Conservation (phyloP, 92 coral and sea anemone species). For the Diadumene lineata region DNA sequence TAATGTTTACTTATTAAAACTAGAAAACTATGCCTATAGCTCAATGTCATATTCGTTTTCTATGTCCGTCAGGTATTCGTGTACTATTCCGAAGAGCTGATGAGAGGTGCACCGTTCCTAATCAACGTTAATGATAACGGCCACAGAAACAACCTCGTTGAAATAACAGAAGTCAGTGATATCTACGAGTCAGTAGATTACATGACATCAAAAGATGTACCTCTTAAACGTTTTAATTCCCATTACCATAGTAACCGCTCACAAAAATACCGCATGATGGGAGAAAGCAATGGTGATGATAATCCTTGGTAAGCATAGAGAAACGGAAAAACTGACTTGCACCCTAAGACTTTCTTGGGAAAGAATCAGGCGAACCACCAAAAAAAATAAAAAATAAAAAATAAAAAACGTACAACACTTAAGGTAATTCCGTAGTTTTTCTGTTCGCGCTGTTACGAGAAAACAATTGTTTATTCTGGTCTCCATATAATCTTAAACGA, state of each 20-base stretch:
- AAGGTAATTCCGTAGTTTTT: no score
- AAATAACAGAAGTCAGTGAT: not conserved
- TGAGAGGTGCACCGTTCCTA: slow-evolving; percentile 80
- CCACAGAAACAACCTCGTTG: not conserved
- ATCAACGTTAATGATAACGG: slow-evolving; percentile 70
- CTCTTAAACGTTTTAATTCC: not conserved
- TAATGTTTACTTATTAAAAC: no score
- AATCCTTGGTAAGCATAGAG: not conserved
- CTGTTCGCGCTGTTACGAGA: no score
- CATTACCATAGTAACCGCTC: not conserved
- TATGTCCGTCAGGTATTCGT: slow-evolving; percentile 50
- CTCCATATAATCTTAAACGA: no score
- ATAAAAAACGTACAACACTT: no score
- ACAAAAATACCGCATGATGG: not conserved
- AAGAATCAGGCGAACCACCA: no score
- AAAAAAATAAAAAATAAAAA: no score
- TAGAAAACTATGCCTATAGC: not conserved
- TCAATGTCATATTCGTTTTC: not conserved
- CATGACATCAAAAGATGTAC: not conserved
- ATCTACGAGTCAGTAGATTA: not conserved
- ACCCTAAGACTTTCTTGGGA: no score
- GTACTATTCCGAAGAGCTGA: slow-evolving; percentile 63
- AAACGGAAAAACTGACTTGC: not conserved
- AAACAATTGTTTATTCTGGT: no score
- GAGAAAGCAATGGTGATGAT: not conserved